Base-by-base conservation (phyloP, 2,113 vertebrate species). In the Serinus canaria region DNA sequence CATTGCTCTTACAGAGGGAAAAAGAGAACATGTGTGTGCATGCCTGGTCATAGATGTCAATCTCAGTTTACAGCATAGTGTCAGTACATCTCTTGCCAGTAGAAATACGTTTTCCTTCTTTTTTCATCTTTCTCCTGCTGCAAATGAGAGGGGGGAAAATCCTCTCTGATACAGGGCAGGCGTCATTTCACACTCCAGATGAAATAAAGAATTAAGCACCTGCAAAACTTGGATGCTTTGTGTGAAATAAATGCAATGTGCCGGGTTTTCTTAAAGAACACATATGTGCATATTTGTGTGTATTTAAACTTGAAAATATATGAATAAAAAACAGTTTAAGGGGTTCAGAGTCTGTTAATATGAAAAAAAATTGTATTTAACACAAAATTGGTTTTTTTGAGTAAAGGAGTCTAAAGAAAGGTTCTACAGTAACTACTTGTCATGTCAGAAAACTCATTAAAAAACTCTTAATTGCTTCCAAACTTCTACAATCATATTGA, bases 121-220 rank as follows among this genome's bases (percentile, higher is more conserved):
- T 81, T 67, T 92, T 85, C 55, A 53, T 95, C 81, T 94, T 97
- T 91, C 77, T 95, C 6, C 19, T 92, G 86, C 74, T 50, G 93
- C n/a, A 91, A 74, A 94, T 83, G 77, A 95, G 75, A 87, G 89
- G 62, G 74, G 72, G 52, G 3, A 39, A 89, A 82, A 90, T 95
- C 88, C 87, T 88, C n/a, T 95, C 70, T 80, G 90, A 83, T 87
- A 92, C 41, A 82, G 91, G 89, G 76, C 76, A 92, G 67, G 85
- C 58, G 9, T 95, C 86, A 92, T 97, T 96, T 97, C 74, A 66
- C 93, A 92, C 86, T 95, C 84, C 75, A 94, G 70, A 94, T 95
- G 89, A 96, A 92, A 96, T 85, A 31, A 95, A 85, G 55, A 44
- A 97, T 93, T 96, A 96, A 97, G 96, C 94, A 97, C 95, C 95